These are phyloP conservation scores for Neolamprologus sp. DNA, from an alignment of 2,113 vertebrate genomes.

Conservation along the genomic window DNA sequence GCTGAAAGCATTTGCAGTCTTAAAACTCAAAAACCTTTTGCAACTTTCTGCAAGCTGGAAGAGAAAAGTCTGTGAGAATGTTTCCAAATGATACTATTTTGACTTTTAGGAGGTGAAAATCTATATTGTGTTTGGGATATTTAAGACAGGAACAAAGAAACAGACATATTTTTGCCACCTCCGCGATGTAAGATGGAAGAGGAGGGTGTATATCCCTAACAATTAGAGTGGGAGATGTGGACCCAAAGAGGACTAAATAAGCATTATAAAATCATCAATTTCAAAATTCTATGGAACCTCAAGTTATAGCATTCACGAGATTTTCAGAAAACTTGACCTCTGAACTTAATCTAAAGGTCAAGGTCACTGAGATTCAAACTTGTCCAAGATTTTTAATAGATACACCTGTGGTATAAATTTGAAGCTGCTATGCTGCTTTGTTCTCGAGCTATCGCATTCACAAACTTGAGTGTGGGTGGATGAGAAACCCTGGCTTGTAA, in stretches of 20 bases:
- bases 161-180: background rate
- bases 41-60: background rate
- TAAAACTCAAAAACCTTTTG: background rate
- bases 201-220: background rate
- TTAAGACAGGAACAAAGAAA: background rate
- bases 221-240: background rate
- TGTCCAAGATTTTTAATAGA: background rate
- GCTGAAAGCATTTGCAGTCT: background rate
- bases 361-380: background rate
- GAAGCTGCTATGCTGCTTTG: background rate
- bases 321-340: background rate
- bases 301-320: background rate
- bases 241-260: background rate
- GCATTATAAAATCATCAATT: background rate
- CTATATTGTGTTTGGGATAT: background rate
- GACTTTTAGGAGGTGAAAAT: slow-evolving; percentile 26
- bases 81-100: slow-evolving; percentile 24
- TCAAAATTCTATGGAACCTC: background rate
- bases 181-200: fast-evolving
- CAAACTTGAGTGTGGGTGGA: background rate
- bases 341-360: background rate
- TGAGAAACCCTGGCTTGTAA: background rate
- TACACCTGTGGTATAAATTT: background rate
- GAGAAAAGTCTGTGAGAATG: background rate
- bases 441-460: background rate